phyloP scores from a whole-genome alignment of 2,113 vertebrate genomes.

The Sylvilagus bachmani region DNA sequence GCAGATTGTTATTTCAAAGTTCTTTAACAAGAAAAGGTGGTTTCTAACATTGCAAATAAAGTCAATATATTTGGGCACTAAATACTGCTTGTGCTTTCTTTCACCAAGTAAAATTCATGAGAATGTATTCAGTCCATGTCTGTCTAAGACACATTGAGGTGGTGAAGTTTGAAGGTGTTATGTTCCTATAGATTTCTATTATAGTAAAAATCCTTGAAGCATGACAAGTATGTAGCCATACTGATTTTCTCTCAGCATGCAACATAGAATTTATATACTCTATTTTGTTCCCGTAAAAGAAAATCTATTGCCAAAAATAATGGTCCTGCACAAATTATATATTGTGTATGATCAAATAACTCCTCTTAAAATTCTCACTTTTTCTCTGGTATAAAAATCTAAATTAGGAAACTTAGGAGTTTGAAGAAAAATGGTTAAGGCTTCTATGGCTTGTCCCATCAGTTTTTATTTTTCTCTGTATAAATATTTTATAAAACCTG shows the following conservation, averaged over 20 bases:
- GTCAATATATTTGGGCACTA: not conserved
- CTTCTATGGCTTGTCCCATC: not conserved
- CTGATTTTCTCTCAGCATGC: conserved; percentile 71
- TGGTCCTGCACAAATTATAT: conserved; percentile 67
- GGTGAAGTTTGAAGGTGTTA: conserved; percentile 66
- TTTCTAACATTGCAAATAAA: conserved; percentile 63
- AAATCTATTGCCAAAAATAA: conserved; percentile 76
- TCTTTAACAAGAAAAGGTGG: conserved; percentile 45
- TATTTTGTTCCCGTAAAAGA: conserved; percentile 67
- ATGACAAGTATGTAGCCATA: conserved; percentile 65
- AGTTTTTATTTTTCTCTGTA: conserved; percentile 28
- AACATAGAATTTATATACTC: conserved; percentile 70
- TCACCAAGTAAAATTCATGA: not conserved
- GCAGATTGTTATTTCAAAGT: conserved; percentile 35
- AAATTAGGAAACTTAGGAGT: conserved; percentile 55
- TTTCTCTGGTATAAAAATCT: conserved; percentile 64
- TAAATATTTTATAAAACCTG: not conserved
- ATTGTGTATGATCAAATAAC: conserved; percentile 63
- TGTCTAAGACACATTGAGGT: conserved; percentile 25
- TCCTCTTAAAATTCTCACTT: conserved; percentile 60
- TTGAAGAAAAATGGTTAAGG: conserved; percentile 61
- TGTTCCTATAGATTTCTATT: conserved; percentile 73
- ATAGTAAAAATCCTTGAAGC: conserved; percentile 74
- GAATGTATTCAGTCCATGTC: conserved; percentile 39
- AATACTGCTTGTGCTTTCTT: conserved; percentile 34